These are phyloP conservation scores for Darevskia mixta DNA, from an alignment of 2,797 vertebrate genomes.

Conservation along the genomic window DNA sequence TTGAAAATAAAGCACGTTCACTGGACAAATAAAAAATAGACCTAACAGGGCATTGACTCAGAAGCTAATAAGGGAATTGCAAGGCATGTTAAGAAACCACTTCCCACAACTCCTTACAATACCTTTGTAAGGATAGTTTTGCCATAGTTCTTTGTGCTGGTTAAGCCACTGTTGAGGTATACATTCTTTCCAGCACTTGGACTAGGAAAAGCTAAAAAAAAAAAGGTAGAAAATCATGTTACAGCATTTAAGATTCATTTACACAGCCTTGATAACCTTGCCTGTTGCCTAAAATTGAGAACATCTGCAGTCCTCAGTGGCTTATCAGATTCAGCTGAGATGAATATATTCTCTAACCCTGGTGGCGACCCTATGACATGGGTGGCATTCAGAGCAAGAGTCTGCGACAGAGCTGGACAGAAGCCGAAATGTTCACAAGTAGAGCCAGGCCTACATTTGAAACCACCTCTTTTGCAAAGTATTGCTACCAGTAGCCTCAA, in stretches of 20 bases:
- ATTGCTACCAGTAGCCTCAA: not conserved
- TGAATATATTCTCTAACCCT: not conserved
- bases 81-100: accelerated
- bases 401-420: too few relatives aligned
- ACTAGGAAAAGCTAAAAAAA: slow-evolving; percentile 88
- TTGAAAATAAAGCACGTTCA: too few relatives aligned
- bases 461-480: not conserved
- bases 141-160: slow-evolving; percentile 98
- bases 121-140: slow-evolving; percentile 99
- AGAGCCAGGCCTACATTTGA: not conserved
- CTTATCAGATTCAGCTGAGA: not conserved
- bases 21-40: too few relatives aligned
- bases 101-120: slow-evolving; percentile 7
- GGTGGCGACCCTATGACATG: not conserved
- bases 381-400: not conserved
- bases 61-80: not conserved
- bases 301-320: not conserved
- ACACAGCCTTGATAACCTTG: not conserved
- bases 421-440: not conserved
- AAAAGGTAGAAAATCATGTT: slow-evolving; percentile 44
- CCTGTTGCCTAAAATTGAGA: not conserved
- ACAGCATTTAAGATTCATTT: not conserved
- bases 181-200: slow-evolving; percentile 83
- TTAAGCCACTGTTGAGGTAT: slow-evolving; percentile 97
- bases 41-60: not conserved